A percentile compares a stretch with the other conserved stretches of the same genome.
Evolutionary conservation across 2,113 vertebrate genomes (phyloP).

Genomic region (Barnardius zonarius): DNA sequence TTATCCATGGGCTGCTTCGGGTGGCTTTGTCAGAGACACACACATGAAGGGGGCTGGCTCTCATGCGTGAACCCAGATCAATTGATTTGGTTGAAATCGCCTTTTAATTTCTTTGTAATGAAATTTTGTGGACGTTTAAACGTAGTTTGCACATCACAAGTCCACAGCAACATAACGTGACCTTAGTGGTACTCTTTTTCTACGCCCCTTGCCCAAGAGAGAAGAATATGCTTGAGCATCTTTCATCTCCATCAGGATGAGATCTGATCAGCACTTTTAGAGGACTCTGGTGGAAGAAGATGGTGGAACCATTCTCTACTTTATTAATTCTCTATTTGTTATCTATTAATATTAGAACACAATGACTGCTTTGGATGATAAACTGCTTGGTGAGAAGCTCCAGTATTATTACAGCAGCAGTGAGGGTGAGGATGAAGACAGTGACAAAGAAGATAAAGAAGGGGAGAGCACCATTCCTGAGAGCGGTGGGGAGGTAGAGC

Average conservation of each 20-base stretch:
- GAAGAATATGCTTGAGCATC: rapidly evolving
- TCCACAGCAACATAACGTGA: rapidly evolving
- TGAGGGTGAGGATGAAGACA: constrained; percentile 94
- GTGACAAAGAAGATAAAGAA: constrained; percentile 84
- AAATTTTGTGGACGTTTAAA: rapidly evolving
- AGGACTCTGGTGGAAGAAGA: not conserved
- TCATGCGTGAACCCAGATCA: not conserved
- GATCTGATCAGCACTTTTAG: not conserved
- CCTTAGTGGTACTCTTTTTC: no score
- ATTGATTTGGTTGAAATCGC: not conserved
- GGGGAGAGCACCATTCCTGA: constrained; percentile 74
- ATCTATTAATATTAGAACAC: constrained; percentile 1
- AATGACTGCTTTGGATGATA: constrained; percentile 95
- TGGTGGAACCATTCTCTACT: not conserved
- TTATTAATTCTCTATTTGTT: not conserved
- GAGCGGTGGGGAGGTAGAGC: constrained; percentile 73
- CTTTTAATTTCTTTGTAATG: not conserved
- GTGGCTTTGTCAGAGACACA: not conserved
- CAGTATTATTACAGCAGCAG: constrained; percentile 99
- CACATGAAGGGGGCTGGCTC: not conserved
- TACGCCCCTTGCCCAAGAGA: no score
- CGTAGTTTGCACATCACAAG: rapidly evolving
- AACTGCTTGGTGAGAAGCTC: constrained; percentile 93
- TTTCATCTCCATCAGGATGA: not conserved
- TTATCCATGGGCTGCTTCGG: not conserved